Evolutionary conservation across 37 sponge, comb jelly and placozoan species (phyloP).

Genomic region (Bolinopsis microptera): DNA sequence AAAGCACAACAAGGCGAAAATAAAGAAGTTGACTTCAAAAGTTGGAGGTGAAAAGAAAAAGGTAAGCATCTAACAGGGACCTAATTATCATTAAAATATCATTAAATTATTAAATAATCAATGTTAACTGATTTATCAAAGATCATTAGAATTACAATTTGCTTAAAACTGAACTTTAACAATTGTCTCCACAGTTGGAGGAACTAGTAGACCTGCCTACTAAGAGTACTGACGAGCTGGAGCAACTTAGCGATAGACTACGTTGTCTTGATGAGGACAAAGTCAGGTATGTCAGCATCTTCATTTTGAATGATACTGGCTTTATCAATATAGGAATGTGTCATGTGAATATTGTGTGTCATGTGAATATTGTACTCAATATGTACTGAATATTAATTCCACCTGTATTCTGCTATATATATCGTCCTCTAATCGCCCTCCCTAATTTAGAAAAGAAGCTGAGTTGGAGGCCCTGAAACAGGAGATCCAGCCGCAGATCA

Average conservation of each 20-base stretch:
- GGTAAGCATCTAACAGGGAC: constrained; percentile 23
- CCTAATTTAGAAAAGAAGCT: not conserved
- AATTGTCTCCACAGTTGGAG: constrained; percentile 19
- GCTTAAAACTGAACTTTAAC: no score
- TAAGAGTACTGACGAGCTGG: constrained; percentile 74
- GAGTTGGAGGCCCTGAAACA: constrained; percentile 23
- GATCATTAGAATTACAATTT: no score
- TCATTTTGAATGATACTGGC: not conserved
- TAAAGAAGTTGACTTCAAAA: constrained; percentile 72
- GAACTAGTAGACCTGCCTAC: constrained; percentile 82
- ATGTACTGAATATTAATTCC: not conserved
- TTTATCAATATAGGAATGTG: not conserved
- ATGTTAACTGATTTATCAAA: no score
- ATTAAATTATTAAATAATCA: not conserved
- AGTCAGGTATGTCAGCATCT: constrained; percentile 66
- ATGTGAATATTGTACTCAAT: not conserved
- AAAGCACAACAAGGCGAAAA: constrained; percentile 77
- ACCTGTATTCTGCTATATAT: not conserved
- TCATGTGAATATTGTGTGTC: not conserved
- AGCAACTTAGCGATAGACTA: constrained; percentile 69
- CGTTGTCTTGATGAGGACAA: constrained; percentile 72
- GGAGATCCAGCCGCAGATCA: constrained; percentile 41
- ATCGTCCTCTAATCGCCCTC: no score
- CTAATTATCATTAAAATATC: no score
- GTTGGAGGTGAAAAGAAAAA: constrained; percentile 79